phyloP scores from a whole-genome alignment of 1,140 invertebrate genomes.

The Megathymus violae region DNA sequence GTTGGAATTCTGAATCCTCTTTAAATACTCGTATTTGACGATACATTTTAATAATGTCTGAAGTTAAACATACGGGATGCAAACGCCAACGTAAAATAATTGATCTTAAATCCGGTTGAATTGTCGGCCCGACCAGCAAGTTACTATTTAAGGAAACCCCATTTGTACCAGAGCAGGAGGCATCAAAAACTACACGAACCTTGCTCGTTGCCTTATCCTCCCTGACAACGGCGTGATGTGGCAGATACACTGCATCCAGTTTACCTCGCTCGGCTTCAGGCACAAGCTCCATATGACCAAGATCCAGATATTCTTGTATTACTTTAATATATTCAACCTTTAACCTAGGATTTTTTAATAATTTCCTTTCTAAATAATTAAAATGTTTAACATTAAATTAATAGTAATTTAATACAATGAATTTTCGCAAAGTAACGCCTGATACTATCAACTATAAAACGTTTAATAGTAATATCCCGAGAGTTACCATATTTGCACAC shows the following conservation, averaged over 20 bases:
- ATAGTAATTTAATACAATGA: no score
- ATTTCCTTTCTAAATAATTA: constrained; percentile 6
- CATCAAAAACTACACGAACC: constrained; percentile 5
- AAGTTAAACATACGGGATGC: neutral
- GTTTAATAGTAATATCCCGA: constrained; percentile 8
- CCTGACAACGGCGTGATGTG: neutral
- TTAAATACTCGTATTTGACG: neutral
- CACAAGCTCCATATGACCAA: constrained; percentile 14
- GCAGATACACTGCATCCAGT: neutral
- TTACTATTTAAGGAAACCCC: neutral
- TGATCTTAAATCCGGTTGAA: neutral
- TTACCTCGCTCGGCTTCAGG: neutral
- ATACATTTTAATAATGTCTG: neutral
- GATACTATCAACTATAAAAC: no score
- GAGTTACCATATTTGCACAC: constrained; percentile 14
- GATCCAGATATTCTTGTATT: constrained; percentile 5
- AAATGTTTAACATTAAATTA: no score
- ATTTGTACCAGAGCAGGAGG: neutral
- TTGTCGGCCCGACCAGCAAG: neutral
- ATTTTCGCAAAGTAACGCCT: no score
- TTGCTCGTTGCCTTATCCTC: neutral
- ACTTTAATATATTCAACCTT: constrained; percentile 12
- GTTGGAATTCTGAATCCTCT: constrained; percentile 8
- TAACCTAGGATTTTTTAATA: constrained; percentile 8
- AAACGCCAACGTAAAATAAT: neutral